Evolutionary conservation across 1,140 invertebrate species (phyloP).

Genomic region (Diachasmimorpha longicaudata): DNA sequence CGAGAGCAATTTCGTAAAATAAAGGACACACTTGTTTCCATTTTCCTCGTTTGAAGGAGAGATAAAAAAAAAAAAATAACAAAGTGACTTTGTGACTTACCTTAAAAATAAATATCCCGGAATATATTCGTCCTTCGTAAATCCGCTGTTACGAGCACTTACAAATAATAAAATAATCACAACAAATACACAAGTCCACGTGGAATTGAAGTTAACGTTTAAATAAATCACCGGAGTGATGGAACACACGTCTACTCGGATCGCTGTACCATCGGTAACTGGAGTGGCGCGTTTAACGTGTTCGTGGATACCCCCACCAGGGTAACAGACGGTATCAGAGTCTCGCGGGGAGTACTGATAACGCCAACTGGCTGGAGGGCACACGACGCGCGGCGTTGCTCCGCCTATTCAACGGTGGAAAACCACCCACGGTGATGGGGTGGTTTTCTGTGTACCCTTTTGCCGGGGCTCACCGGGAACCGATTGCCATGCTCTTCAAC

Average conservation of each 20-base stretch:
- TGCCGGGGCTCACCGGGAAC: not conserved
- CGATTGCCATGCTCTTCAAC: not conserved
- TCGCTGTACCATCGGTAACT: slow-evolving; percentile 51
- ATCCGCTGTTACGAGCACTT: not conserved
- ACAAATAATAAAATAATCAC: not conserved
- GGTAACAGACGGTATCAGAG: not conserved
- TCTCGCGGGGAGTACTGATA: slow-evolving; percentile 36
- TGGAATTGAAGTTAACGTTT: not conserved
- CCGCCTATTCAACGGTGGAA: slow-evolving; percentile 48
- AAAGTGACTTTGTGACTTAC: not conserved
- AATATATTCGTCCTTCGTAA: not conserved
- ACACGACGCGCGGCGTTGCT: slow-evolving; percentile 53
- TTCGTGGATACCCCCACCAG: slow-evolving; percentile 41
- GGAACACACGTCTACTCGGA: not conserved
- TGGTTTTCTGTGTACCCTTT: not conserved
- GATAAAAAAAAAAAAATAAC: not conserved
- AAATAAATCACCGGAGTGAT: too few species aligned
- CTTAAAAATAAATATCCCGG: not conserved
- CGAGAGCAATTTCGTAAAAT: not conserved
- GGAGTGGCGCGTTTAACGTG: slow-evolving; percentile 34
- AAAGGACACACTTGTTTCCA: not conserved
- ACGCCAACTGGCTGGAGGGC: slow-evolving; percentile 34
- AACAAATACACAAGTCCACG: not conserved
- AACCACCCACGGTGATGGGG: slow-evolving; percentile 29
- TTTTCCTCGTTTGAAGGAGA: not conserved